phyloP scores from a whole-genome alignment of 2,888 invertebrate species.

The Drosophila seclusa region DNA sequence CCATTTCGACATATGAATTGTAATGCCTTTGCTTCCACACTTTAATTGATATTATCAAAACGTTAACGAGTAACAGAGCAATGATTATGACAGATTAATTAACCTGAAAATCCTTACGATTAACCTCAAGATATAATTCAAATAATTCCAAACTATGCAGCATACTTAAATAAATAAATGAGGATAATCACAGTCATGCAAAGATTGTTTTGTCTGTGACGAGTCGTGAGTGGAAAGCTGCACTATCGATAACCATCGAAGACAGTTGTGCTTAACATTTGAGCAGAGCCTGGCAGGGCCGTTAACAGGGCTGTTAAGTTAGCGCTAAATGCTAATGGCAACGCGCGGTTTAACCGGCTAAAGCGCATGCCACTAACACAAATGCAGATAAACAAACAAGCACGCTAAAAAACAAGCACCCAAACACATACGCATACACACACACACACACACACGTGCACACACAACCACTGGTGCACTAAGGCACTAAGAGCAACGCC shows the following conservation, averaged over 20 bases:
- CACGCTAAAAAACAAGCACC: slow-evolving; percentile 17
- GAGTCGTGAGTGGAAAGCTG: neutral
- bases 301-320: slow-evolving; percentile 50
- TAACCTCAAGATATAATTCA: neutral
- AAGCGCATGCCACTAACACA: slow-evolving; percentile 30
- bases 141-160: neutral
- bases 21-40: neutral
- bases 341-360: slow-evolving; percentile 41
- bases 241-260: slow-evolving; percentile 5
- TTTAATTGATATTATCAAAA: neutral
- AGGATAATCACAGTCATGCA: neutral
- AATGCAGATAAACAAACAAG: slow-evolving; percentile 47
- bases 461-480: slow-evolving; percentile 13
- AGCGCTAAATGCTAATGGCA: slow-evolving; percentile 55
- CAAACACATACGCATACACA: slow-evolving; percentile 5
- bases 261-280: slow-evolving; percentile 21
- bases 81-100: neutral
- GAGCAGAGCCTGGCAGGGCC: slow-evolving; percentile 51
- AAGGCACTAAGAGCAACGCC: slow-evolving; percentile 45
- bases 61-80: neutral
- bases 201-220: neutral
- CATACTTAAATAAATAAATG: neutral
- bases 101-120: neutral
- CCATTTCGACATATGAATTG: neutral
- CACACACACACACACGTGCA: slow-evolving; percentile 3